Evolutionary conservation across 2,888 invertebrate species (phyloP).

Genomic region (Papilio demoleus): DNA sequence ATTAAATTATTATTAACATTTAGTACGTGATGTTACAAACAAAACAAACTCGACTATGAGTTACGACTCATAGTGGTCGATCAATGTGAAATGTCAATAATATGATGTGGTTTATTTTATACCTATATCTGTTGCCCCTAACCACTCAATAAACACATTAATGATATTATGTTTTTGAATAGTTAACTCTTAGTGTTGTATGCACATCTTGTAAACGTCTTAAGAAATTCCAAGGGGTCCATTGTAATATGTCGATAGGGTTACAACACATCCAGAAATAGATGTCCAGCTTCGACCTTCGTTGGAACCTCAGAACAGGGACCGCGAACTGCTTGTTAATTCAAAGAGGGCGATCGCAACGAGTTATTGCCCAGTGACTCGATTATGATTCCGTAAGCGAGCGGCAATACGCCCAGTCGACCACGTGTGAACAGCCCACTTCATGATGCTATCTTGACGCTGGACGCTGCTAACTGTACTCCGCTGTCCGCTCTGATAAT

Average conservation of each 20-base stretch:
- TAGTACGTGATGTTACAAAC: not conserved
- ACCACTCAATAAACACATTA: not conserved
- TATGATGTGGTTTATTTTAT: not conserved
- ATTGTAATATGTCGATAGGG: slow-evolving; percentile 1
- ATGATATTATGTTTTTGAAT: not conserved
- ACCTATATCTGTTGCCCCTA: not conserved
- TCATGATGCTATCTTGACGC: slow-evolving; percentile 30
- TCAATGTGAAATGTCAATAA: not conserved
- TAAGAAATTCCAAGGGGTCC: not conserved
- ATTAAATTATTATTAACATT: slow-evolving; percentile 6
- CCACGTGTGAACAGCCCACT: slow-evolving; percentile 45
- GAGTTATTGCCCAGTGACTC: slow-evolving; percentile 66
- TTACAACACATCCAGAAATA: slow-evolving; percentile 24
- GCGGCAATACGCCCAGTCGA: slow-evolving; percentile 51
- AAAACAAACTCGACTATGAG: not conserved
- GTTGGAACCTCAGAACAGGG: slow-evolving; percentile 26
- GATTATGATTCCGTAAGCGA: slow-evolving; percentile 64
- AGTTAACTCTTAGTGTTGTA: no score
- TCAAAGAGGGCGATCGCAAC: slow-evolving; percentile 52
- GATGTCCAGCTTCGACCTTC: slow-evolving; percentile 32
- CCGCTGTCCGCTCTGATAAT: slow-evolving; percentile 24
- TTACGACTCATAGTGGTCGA: not conserved
- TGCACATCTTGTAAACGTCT: not conserved
- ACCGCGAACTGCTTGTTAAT: slow-evolving; percentile 57
- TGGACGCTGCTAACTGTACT: slow-evolving; percentile 40